Conservation (phyloP, 2,113 vertebrate species). For the Apteryx owenii region DNA sequence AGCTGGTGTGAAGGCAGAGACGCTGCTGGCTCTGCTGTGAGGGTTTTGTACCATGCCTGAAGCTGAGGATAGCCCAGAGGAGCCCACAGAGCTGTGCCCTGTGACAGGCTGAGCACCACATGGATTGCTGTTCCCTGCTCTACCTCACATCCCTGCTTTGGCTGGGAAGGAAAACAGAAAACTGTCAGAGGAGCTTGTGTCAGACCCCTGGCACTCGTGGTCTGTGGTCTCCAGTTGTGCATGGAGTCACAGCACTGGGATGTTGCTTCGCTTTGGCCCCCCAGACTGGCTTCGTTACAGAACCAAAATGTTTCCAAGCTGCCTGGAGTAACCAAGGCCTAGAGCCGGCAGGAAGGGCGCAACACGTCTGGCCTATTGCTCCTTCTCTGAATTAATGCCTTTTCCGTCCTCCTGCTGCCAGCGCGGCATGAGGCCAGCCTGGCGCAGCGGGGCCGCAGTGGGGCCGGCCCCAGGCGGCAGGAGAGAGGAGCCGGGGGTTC, state of each 20-base stretch:
- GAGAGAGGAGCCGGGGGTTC: neutral
- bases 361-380: too few relatives aligned
- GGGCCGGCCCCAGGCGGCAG: too few relatives aligned
- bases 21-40: neutral
- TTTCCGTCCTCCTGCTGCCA: too few relatives aligned
- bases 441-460: too few relatives aligned
- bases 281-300: constrained; percentile 24
- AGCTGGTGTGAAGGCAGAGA: neutral
- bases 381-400: too few relatives aligned
- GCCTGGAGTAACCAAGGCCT: too few relatives aligned
- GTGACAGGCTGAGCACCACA: rapidly evolving
- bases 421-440: too few relatives aligned
- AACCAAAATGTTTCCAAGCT: neutral
- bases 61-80: neutral
- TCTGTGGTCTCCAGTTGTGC: neutral
- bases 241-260: neutral
- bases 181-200: neutral
- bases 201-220: neutral
- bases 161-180: neutral
- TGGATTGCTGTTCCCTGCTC: neutral
- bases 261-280: rapidly evolving
- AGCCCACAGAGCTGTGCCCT: neutral
- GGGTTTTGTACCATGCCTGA: neutral
- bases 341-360: too few relatives aligned
- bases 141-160: neutral